These are phyloP conservation scores for Cepaea nemoralis DNA, from an alignment of 1,140 invertebrate species.

Conservation along the genomic window DNA sequence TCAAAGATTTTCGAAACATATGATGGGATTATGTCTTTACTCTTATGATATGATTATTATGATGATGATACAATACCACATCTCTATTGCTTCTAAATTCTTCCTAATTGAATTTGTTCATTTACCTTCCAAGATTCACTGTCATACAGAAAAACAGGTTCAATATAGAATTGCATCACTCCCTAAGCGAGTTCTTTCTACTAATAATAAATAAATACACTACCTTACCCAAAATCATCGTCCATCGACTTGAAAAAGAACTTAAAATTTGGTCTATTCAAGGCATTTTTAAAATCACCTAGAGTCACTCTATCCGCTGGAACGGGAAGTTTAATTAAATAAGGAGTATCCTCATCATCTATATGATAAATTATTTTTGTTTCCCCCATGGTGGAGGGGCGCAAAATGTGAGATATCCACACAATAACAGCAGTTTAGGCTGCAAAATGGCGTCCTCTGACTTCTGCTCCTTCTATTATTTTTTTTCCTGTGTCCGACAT, in stretches of 20 bases:
- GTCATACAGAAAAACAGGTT: too few relatives aligned
- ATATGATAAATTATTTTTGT: conserved; percentile 99
- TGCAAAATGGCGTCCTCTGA: conserved; percentile 25
- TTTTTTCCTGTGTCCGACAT: neutral
- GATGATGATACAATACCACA: too few relatives aligned
- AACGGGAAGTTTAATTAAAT: conserved; percentile 96
- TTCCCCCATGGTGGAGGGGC: conserved; percentile 81
- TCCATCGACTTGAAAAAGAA: conserved; percentile 99
- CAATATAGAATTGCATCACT: too few relatives aligned
- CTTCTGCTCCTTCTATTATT: conserved; percentile 9
- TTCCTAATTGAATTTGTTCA: too few relatives aligned
- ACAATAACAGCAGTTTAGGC: neutral
- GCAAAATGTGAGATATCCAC: neutral
- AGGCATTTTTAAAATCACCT: conserved; percentile 97
- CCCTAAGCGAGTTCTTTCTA: too few relatives aligned
- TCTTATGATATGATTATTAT: too few relatives aligned
- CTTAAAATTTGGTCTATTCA: conserved; percentile 95
- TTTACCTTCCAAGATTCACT: too few relatives aligned
- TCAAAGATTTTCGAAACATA: too few relatives aligned
- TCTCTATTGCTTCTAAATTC: too few relatives aligned
- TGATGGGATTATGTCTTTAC: too few relatives aligned
- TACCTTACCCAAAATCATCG: conserved; percentile 97
- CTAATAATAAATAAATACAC: too few relatives aligned
- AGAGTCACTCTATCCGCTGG: conserved; percentile 95
- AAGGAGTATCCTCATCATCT: conserved; percentile 98